Conservation (phyloP, 2,888 invertebrate genomes). For the Chrysotoxum bicinctum region DNA sequence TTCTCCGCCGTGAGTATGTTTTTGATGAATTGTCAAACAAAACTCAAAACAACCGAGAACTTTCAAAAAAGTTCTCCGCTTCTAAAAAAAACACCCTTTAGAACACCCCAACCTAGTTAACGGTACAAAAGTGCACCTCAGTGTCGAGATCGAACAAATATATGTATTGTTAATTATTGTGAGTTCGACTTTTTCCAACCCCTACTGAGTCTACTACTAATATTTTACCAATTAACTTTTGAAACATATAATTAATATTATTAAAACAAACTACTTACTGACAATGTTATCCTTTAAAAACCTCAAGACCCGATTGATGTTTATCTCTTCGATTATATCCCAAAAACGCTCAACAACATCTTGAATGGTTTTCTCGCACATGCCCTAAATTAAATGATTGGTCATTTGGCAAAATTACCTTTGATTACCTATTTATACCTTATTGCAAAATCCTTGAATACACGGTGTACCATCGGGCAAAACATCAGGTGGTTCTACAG, state of each 20-base stretch:
- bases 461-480: constrained; percentile 97
- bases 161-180: too few relatives aligned
- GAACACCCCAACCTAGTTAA: too few relatives aligned
- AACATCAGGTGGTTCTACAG: constrained; percentile 93
- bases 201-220: too few relatives aligned
- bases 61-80: too few relatives aligned
- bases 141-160: too few relatives aligned
- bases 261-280: constrained; percentile 83
- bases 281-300: constrained; percentile 96
- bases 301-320: constrained; percentile 94
- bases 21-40: too few relatives aligned
- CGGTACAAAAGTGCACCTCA: too few relatives aligned
- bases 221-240: neutral
- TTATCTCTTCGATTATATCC: constrained; percentile 98
- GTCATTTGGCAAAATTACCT: neutral
- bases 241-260: neutral
- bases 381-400: constrained; percentile 85
- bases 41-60: too few relatives aligned
- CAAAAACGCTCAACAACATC: constrained; percentile 98
- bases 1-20: too few relatives aligned
- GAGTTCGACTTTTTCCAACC: too few relatives aligned
- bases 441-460: constrained; percentile 97
- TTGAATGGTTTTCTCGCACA: constrained; percentile 96
- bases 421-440: constrained; percentile 83
- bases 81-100: too few relatives aligned